Evolutionary conservation across 2,888 invertebrate genomes (phyloP), one percentile per base, ranked within the genome.

Genomic region (Macroteleia sp.): DNA sequence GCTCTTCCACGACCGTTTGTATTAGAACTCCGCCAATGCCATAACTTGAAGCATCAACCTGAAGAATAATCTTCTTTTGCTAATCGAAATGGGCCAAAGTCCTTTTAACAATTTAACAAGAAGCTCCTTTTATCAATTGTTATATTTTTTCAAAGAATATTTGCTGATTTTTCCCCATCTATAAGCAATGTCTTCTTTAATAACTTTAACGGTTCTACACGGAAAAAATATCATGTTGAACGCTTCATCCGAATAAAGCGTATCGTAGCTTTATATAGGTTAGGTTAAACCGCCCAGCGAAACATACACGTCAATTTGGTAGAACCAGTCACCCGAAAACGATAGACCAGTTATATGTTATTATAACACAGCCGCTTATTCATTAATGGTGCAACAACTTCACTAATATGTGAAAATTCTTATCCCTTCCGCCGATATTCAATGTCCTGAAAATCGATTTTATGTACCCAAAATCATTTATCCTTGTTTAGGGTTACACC

Each of bases 111-210:
- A n/a, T n/a, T n/a, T n/a, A n/a, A n/a, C n/a, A n/a, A n/a, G 88
- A 88, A 0, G 81, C 67, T 50, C 77, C 28, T 3, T 80, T 70
- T 8, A 90, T 44, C 16, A 79, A 30, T n/a, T 75, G 8, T 70
- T 90, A 90, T 25, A 88, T 59, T 42, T 76, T 34, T 9, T 82
- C 19, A 25, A 87, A 88, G 0, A 85, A 82, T 48, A 73, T 25
- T 28, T 81, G 34, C 42, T 85, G 82, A 6, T n/a, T 5, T 6
- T 48, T 4, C 70, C 62, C 86, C 86, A 87, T 9, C 71, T 10
- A 48, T 79, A 82, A 1, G 25, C 54, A 6, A 22, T 25, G 5
- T 81, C 48, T 2, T 77, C 79, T 64, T 82, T 83, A 16, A 54
- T 9, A 56, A 17, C 44, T 82, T 73, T 10, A 86, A 44, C 0